Percentiles rank a stretch among this genome's conserved stretches.
These are phyloP conservation scores for Stramonita haemastoma DNA, from an alignment of 2,888 invertebrate genomes.

Conservation along the genomic window DNA sequence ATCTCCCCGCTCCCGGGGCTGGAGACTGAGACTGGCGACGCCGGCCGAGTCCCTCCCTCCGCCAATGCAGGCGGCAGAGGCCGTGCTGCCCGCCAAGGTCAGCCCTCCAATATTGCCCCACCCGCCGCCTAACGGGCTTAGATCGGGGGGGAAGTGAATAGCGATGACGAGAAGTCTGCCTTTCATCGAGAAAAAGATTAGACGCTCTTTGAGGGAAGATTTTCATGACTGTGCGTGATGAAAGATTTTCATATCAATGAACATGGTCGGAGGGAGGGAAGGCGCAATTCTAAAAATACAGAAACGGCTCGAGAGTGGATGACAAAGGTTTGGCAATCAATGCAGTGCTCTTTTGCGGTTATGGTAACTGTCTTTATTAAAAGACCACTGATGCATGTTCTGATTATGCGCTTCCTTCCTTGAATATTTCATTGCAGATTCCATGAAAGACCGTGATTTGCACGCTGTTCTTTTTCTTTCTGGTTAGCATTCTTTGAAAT, in stretches of 20 bases:
- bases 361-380: slow-evolving; percentile 10
- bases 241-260: slow-evolving; percentile 33
- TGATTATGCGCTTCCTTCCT: not conserved
- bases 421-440: too few relatives aligned
- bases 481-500: too few relatives aligned
- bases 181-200: slow-evolving; percentile 30
- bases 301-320: not conserved
- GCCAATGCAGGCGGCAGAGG: slow-evolving; percentile 1
- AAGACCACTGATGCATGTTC: slow-evolving; percentile 14
- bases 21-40: slow-evolving; percentile 28
- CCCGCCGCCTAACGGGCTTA: slow-evolving; percentile 30
- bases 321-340: not conserved
- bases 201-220: slow-evolving; percentile 31
- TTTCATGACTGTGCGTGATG: slow-evolving; percentile 12
- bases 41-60: slow-evolving; percentile 6
- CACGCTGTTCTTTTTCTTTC: too few relatives aligned
- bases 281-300: not conserved
- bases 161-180: slow-evolving; percentile 29
- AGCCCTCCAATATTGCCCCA: slow-evolving; percentile 37
- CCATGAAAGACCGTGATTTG: too few relatives aligned
- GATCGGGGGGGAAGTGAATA: slow-evolving; percentile 32
- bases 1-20: not conserved
- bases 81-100: slow-evolving; percentile 29
- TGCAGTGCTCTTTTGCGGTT: not conserved
- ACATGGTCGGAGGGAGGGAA: not conserved